phyloP scores from a whole-genome alignment of 2,113 vertebrate species.

The Cricetomys ansorgei region DNA sequence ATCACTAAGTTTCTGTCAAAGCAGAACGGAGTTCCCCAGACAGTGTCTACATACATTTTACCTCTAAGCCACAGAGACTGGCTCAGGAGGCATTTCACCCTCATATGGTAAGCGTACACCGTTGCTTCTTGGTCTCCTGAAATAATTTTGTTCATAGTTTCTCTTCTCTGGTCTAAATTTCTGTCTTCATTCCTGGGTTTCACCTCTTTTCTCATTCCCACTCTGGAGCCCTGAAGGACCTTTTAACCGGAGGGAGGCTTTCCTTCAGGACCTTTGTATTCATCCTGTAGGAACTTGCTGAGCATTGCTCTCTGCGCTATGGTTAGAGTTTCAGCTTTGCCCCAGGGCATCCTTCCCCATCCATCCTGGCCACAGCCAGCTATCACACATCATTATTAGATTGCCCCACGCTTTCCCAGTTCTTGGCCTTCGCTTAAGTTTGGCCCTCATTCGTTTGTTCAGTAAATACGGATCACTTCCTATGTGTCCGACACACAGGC shows the following conservation, averaged over 20 bases:
- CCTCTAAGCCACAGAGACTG: neutral
- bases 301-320: neutral
- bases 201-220: neutral
- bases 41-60: neutral
- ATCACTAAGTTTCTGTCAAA: neutral
- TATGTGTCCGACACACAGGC: neutral
- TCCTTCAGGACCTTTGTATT: neutral
- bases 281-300: neutral
- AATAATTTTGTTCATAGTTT: neutral
- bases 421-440: neutral
- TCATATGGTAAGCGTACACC: neutral
- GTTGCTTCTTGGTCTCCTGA: neutral
- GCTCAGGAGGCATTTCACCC: neutral
- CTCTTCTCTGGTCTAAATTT: neutral
- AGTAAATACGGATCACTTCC: neutral
- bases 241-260: neutral
- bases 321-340: neutral
- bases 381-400: neutral
- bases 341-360: neutral
- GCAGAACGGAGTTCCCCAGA: neutral
- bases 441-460: neutral
- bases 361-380: neutral
- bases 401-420: neutral
- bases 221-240: neutral
- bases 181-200: neutral